Evolutionary conservation across 1,140 invertebrate genomes (phyloP).

Genomic region (Lepidurus arcticus): DNA sequence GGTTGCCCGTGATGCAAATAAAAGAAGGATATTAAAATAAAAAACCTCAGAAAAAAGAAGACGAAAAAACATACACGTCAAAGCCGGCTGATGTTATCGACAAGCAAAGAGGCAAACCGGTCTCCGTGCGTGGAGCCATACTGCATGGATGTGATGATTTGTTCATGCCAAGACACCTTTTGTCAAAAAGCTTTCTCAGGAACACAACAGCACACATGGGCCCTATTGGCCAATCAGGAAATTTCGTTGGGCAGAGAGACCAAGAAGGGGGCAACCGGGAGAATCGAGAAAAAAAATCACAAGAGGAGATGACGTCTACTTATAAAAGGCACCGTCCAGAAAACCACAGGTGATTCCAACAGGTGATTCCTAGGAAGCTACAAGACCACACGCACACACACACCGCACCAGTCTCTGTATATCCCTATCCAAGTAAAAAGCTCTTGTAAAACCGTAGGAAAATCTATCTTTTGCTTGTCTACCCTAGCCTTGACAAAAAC

Average conservation of each 20-base stretch:
- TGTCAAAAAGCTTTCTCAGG: slow-evolving; percentile 19
- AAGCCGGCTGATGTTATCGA: slow-evolving; percentile 21
- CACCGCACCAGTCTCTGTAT: not conserved
- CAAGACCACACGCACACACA: slow-evolving; percentile 16
- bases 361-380: slow-evolving; percentile 21
- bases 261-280: slow-evolving; percentile 2
- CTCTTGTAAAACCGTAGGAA: not conserved
- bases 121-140: slow-evolving; percentile 13
- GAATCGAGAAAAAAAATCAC: slow-evolving; percentile 5
- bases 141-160: slow-evolving; percentile 21
- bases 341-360: slow-evolving; percentile 21
- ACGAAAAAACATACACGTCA: slow-evolving; percentile 1
- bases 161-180: slow-evolving; percentile 21
- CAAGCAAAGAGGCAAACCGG: slow-evolving; percentile 20
- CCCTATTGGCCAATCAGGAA: slow-evolving; percentile 3
- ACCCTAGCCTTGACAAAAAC: not conserved
- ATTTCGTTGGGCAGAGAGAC: not conserved
- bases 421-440: not conserved
- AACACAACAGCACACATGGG: slow-evolving; percentile 4
- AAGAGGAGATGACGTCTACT: slow-evolving; percentile 19
- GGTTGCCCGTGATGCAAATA: slow-evolving; percentile 11
- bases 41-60: not conserved
- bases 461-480: not conserved
- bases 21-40: not conserved
- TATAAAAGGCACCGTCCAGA: slow-evolving; percentile 19